These are phyloP conservation scores for Lordiphosa fenestrarum DNA, from an alignment of 2,888 invertebrate species.

Conservation along the genomic window DNA sequence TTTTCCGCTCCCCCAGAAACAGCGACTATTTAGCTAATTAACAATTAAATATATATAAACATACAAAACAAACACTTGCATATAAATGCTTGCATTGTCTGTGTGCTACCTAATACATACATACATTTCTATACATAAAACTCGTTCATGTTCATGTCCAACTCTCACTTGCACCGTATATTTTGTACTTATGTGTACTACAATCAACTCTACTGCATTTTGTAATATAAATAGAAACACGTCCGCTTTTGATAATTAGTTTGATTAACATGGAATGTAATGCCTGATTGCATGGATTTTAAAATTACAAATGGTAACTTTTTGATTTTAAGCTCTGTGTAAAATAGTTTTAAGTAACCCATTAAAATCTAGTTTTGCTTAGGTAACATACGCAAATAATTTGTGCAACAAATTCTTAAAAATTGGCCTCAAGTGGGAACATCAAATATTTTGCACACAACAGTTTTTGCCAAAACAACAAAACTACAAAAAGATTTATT, in stretches of 20 bases:
- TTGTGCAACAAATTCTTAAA: too few relatives aligned
- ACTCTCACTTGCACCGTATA: constrained; percentile 3
- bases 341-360: too few relatives aligned
- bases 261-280: background rate
- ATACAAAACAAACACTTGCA: constrained; percentile 4
- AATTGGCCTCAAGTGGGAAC: too few relatives aligned
- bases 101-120: constrained; percentile 8
- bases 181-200: background rate
- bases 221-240: background rate
- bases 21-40: constrained; percentile 10
- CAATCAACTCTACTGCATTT: background rate
- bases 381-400: too few relatives aligned
- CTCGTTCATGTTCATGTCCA: constrained; percentile 17
- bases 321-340: too few relatives aligned
- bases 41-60: background rate
- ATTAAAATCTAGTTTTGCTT: too few relatives aligned
- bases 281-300: background rate
- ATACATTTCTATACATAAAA: constrained; percentile 9
- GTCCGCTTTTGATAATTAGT: constrained; percentile 5
- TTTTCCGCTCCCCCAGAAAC: constrained; percentile 8
- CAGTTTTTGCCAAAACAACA: too few relatives aligned
- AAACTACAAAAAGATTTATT: too few relatives aligned
- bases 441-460: too few relatives aligned
- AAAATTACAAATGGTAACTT: too few relatives aligned
- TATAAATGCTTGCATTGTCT: constrained; percentile 31